Percentiles rank a stretch among this genome's conserved stretches.
phyloP scores from a whole-genome alignment of 2,888 invertebrate genomes.

The Aporophyla lueneburgensis region DNA sequence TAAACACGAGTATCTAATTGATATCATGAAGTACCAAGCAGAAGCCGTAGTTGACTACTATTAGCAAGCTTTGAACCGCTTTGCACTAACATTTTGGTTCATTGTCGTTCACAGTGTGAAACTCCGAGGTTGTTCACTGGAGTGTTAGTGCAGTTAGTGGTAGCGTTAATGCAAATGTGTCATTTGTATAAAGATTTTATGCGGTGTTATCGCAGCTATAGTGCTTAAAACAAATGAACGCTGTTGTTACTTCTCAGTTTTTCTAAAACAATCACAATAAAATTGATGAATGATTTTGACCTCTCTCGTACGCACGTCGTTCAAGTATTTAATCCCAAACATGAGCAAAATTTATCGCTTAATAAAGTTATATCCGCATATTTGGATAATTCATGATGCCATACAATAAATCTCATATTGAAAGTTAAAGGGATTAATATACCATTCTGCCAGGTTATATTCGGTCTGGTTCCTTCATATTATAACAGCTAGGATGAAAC shows the following conservation, averaged over 20 bases:
- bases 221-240: neutral
- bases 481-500: neutral
- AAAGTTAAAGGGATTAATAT: constrained; percentile 25
- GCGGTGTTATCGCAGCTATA: neutral
- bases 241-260: neutral
- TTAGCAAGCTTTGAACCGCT: neutral
- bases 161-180: neutral
- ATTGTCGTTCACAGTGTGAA: constrained; percentile 1
- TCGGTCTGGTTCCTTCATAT: constrained; percentile 5
- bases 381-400: constrained; percentile 40
- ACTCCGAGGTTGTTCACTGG: neutral
- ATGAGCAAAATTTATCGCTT: too few relatives aligned
- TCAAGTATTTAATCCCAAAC: constrained; percentile 18
- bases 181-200: neutral
- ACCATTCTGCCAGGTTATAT: neutral
- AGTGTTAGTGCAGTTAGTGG: constrained; percentile 1
- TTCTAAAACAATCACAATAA: neutral
- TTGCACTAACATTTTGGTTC: constrained; percentile 6
- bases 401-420: constrained; percentile 12
- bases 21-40: constrained; percentile 1
- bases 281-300: neutral
- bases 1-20: constrained; percentile 12
- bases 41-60: neutral
- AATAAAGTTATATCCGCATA: constrained; percentile 12
- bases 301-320: neutral